A percentile compares a stretch with the other conserved stretches of the same genome.
Evolutionary conservation across 2,113 vertebrate species (phyloP).

Genomic region (Seriola aureovittata): DNA sequence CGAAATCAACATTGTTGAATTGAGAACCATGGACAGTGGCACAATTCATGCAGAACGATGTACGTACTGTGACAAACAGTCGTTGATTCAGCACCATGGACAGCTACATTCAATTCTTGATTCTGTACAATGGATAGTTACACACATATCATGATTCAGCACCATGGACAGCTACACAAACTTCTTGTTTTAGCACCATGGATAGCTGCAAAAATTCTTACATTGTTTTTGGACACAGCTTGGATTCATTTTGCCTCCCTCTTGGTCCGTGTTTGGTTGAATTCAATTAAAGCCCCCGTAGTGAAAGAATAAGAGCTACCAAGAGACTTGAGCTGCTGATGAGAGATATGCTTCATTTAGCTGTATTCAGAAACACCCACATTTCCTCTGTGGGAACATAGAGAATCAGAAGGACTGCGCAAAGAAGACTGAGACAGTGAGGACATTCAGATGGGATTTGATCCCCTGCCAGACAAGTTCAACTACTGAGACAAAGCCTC

Average conservation of each 20-base stretch:
- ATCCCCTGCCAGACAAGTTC: constrained; percentile 51
- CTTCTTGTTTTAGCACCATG: neutral
- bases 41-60: too few species aligned
- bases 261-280: constrained; percentile 3
- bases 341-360: constrained; percentile 48
- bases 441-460: constrained; percentile 40
- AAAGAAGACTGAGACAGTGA: neutral
- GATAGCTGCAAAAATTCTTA: neutral
- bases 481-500: constrained; percentile 43
- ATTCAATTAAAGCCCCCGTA: constrained; percentile 47
- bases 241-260: constrained; percentile 4
- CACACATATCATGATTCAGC: neutral
- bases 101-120: too few species aligned
- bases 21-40: too few species aligned
- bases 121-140: neutral
- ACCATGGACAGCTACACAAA: neutral
- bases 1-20: too few species aligned
- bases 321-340: constrained; percentile 21
- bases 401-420: constrained; percentile 23
- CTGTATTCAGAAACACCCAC: constrained; percentile 38
- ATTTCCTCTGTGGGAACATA: constrained; percentile 2
- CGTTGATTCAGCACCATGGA: neutral
- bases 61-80: neutral
- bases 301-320: constrained; percentile 3
- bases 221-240: neutral